phyloP scores from a whole-genome alignment of 2,888 invertebrate genomes.

The Hydriomena furcata region DNA sequence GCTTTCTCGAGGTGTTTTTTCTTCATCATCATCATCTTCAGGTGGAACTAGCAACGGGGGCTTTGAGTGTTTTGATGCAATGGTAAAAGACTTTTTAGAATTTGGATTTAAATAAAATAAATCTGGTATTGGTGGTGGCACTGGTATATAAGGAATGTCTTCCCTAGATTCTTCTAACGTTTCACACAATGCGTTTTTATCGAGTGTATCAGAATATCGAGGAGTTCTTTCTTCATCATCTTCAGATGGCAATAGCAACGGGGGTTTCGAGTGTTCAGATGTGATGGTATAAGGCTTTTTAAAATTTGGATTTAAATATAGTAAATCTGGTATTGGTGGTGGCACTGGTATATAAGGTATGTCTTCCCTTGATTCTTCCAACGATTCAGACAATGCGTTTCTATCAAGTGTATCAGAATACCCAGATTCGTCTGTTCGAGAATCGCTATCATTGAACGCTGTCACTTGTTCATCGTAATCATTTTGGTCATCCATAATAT shows the following conservation, averaged over 20 bases:
- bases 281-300: constrained; percentile 53
- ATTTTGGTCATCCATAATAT: constrained; percentile 35
- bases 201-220: constrained; percentile 75
- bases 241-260: constrained; percentile 23
- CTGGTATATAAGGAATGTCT: constrained; percentile 59
- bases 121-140: constrained; percentile 72
- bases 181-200: constrained; percentile 57
- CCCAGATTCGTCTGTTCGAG: constrained; percentile 74
- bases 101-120: constrained; percentile 55
- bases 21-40: constrained; percentile 41
- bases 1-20: constrained; percentile 55
- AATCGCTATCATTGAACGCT: constrained; percentile 70
- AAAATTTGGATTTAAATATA: constrained; percentile 51
- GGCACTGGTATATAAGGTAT: constrained; percentile 64
- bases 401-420: constrained; percentile 75
- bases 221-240: constrained; percentile 47
- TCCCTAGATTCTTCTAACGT: constrained; percentile 49
- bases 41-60: constrained; percentile 22
- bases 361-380: constrained; percentile 48
- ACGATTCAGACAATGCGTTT: constrained; percentile 55
- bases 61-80: constrained; percentile 44
- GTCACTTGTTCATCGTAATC: constrained; percentile 60
- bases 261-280: constrained; percentile 40
- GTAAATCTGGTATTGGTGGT: constrained; percentile 69
- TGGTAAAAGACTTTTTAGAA: constrained; percentile 51